Conservation (phyloP, 2,888 invertebrate species). For the Amphipyra berbera region DNA sequence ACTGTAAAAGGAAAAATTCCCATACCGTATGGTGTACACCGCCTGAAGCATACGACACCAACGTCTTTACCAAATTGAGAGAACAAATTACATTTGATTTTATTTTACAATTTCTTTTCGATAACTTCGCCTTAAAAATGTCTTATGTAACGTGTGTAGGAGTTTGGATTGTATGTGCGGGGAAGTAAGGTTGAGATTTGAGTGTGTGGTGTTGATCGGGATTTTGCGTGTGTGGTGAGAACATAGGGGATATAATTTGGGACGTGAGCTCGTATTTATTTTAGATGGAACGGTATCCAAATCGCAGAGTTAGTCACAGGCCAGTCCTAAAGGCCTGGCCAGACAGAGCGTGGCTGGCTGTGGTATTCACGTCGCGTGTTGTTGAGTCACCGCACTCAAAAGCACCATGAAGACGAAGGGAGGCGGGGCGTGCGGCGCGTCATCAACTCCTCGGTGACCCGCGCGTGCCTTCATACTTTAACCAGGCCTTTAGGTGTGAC, state of each 20-base stretch:
- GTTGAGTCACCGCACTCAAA: no score
- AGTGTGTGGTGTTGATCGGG: background rate
- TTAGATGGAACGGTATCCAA: no score
- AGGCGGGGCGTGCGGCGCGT: no score
- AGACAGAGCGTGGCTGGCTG: no score
- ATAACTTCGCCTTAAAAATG: conserved; percentile 63
- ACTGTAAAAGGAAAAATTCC: conserved; percentile 57
- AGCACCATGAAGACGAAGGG: no score
- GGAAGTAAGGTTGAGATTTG: background rate
- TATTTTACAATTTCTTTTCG: conserved; percentile 86
- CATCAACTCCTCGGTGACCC: no score
- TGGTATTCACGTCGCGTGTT: no score
- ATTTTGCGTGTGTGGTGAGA: conserved; percentile 59
- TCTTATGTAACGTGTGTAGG: conserved; percentile 31
- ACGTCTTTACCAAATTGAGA: conserved; percentile 75
- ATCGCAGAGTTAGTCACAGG: no score
- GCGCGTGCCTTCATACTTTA: no score
- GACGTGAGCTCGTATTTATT: no score
- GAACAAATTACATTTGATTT: conserved; percentile 86
- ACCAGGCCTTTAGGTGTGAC: no score
- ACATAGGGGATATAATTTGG: conserved; percentile 58
- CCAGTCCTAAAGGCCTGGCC: no score
- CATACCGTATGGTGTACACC: conserved; percentile 25
- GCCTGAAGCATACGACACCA: conserved; percentile 51
- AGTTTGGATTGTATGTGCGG: conserved; percentile 23